A percentile compares a stretch with the other conserved stretches of the same genome.
Evolutionary conservation across 2,797 vertebrate species (phyloP).

Genomic region (Tokudaia muenninki): DNA sequence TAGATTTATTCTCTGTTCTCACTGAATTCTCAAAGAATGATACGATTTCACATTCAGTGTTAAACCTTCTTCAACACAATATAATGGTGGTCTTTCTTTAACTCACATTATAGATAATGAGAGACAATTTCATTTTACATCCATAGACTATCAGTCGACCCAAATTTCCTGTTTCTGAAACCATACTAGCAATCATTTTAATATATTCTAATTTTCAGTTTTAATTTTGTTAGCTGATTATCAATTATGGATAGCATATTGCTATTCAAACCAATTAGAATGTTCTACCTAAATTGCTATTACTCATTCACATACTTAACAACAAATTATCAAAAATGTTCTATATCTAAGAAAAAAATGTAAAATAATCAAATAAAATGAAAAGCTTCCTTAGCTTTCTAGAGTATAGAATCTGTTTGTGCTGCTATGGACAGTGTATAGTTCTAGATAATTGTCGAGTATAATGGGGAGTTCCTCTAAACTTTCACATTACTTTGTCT

Average conservation of each 20-base stretch:
- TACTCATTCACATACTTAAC: neutral
- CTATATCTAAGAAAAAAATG: neutral
- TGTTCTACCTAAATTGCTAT: neutral
- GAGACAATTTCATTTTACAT: rapidly evolving
- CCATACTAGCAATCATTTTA: neutral
- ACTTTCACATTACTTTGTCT: neutral
- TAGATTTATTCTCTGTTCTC: neutral
- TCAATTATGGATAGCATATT: neutral
- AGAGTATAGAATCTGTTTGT: neutral
- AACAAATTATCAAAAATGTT: neutral
- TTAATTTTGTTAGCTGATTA: slow-evolving; percentile 35
- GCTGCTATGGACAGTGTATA: neutral
- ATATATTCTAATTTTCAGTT: neutral
- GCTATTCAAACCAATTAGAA: neutral
- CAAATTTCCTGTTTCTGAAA: neutral
- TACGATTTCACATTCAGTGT: neutral
- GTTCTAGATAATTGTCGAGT: neutral
- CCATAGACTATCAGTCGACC: neutral
- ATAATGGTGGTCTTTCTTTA: neutral
- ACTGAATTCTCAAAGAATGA: neutral
- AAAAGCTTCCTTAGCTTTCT: neutral
- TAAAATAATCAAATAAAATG: neutral
- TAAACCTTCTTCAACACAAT: neutral
- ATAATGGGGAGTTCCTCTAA: neutral
- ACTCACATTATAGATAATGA: neutral